A percentile compares a stretch with the other conserved stretches of the same genome.
phyloP scores from a whole-genome alignment of 2,888 invertebrate genomes.

The Hanleya hanleyi region DNA sequence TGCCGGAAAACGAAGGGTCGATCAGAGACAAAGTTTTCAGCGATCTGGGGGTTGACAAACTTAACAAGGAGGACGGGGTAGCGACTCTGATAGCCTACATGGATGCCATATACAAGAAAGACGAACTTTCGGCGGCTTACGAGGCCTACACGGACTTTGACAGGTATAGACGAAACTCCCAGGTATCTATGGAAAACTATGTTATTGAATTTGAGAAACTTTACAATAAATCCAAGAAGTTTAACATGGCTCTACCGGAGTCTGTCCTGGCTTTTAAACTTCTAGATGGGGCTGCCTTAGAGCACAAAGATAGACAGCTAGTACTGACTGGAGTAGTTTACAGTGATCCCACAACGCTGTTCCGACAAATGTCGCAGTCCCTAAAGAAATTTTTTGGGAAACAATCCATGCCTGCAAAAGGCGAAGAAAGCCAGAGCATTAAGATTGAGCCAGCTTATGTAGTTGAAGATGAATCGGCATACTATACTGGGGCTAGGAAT shows the following conservation, averaged over 20 bases:
- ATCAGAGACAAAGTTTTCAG: no score
- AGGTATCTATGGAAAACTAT: slow-evolving; percentile 27
- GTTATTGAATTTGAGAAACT: slow-evolving; percentile 27
- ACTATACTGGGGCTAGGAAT: no score
- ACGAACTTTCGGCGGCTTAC: slow-evolving; percentile 30
- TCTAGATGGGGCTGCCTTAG: neutral
- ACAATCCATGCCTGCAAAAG: neutral
- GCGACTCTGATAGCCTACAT: slow-evolving; percentile 19
- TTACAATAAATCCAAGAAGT: slow-evolving; percentile 20
- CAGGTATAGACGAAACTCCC: slow-evolving; percentile 12
- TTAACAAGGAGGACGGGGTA: slow-evolving; percentile 28
- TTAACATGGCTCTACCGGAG: slow-evolving; percentile 27
- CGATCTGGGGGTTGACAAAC: no score
- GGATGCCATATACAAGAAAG: slow-evolving; percentile 30
- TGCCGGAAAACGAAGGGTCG: no score
- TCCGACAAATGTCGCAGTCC: neutral
- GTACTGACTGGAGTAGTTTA: slow-evolving; percentile 13
- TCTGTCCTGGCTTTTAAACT: slow-evolving; percentile 30
- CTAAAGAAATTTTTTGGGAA: slow-evolving; percentile 4
- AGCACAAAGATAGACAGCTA: slow-evolving; percentile 11
- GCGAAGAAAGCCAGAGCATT: no score
- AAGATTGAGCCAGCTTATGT: no score
- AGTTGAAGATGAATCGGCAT: no score
- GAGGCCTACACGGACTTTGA: slow-evolving; percentile 33
- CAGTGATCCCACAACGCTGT: neutral